A percentile compares a stretch with the other conserved stretches of the same genome.
phyloP scores from a whole-genome alignment of 2,113 vertebrate genomes.

The Osmerus eperlanus region DNA sequence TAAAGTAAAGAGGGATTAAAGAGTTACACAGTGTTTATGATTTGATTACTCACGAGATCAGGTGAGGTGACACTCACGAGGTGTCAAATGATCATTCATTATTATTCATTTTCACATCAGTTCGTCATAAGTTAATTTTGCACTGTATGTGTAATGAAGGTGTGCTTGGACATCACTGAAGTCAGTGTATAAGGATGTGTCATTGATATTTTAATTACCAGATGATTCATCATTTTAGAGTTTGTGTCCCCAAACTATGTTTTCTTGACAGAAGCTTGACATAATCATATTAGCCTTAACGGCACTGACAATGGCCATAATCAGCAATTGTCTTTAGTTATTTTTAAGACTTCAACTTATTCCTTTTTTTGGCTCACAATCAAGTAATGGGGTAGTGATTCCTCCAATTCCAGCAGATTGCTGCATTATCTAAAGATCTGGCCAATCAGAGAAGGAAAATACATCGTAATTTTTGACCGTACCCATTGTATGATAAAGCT shows the following conservation, averaged over 20 bases:
- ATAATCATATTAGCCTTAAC: background rate
- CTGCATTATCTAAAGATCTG: slow-evolving; percentile 15
- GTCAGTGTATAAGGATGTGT: no score
- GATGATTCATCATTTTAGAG: no score
- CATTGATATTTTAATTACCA: no score
- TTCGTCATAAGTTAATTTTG: background rate
- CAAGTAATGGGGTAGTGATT: background rate
- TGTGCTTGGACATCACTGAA: background rate
- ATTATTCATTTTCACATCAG: background rate
- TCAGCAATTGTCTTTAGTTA: no score
- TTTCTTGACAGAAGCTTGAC: no score
- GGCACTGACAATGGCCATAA: background rate
- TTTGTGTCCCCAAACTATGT: no score
- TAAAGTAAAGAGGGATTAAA: background rate
- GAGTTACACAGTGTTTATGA: no score
- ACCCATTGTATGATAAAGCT: slow-evolving; percentile 1
- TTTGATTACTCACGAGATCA: no score
- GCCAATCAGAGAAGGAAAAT: slow-evolving; percentile 16
- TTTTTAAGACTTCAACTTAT: no score
- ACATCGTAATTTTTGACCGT: background rate
- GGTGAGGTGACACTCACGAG: no score
- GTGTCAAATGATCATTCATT: background rate
- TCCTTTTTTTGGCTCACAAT: no score
- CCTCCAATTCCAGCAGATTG: slow-evolving; percentile 1
- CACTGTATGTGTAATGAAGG: background rate